Conservation (phyloP, 2,797 vertebrate genomes). For the Hylomyscus alleni region DNA sequence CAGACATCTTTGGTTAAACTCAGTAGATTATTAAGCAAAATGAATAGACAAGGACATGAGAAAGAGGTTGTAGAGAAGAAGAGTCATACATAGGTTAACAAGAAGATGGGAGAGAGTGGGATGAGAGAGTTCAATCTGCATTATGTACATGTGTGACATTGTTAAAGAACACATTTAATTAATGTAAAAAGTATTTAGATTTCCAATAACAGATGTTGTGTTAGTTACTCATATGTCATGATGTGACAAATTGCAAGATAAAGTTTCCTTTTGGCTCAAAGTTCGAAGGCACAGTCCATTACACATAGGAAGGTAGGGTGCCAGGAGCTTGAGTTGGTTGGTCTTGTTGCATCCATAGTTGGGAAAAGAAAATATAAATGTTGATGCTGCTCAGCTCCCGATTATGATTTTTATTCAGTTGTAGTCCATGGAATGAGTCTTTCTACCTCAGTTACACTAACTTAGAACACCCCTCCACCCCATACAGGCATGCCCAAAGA, state of each 20-base stretch:
- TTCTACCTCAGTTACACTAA: neutral
- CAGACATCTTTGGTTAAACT: neutral
- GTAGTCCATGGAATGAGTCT: neutral
- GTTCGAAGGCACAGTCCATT: neutral
- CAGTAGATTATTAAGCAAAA: neutral
- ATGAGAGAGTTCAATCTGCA: neutral
- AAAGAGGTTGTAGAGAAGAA: neutral
- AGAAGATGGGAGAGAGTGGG: neutral
- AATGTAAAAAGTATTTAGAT: neutral
- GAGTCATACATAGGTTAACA: neutral
- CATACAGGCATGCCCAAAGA: neutral
- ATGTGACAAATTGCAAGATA: neutral
- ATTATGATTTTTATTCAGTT: accelerated
- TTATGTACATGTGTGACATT: neutral
- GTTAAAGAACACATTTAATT: neutral
- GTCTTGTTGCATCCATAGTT: too few relatives aligned
- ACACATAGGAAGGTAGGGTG: neutral
- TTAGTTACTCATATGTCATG: too few relatives aligned
- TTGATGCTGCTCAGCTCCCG: neutral
- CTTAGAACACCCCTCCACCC: neutral
- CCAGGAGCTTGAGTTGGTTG: neutral
- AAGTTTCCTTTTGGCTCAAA: neutral
- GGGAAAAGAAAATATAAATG: neutral
- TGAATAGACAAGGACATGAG: neutral
- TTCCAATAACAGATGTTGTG: neutral